Evolutionary conservation across 2,888 invertebrate species (phyloP).

Genomic region (Caenorhabditis panamensis): DNA sequence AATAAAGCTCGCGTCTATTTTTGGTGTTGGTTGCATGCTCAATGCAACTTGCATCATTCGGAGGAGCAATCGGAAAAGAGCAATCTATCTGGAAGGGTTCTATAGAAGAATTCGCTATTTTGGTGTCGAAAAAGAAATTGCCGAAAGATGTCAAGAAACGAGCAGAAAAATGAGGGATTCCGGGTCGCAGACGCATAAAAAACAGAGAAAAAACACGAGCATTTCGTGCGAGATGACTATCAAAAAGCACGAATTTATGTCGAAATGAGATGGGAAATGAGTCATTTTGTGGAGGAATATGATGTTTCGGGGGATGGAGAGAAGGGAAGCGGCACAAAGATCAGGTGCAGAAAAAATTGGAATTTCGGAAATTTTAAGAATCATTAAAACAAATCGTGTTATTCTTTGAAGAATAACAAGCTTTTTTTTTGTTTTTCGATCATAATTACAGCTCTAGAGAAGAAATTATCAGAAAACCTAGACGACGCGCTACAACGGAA

Average conservation of each 20-base stretch:
- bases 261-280: conserved; percentile 37
- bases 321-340: not conserved
- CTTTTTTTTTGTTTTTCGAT: no score
- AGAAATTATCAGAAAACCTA: no score
- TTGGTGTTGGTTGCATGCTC: not conserved
- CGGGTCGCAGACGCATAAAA: conserved; percentile 2
- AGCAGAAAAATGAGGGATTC: conserved; percentile 1
- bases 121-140: not conserved
- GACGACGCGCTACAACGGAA: no score
- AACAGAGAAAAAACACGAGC: conserved; percentile 4
- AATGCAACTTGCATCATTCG: not conserved
- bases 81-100: not conserved
- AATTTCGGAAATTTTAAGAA: conserved; percentile 3
- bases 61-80: not conserved
- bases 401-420: no score
- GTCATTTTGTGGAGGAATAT: conserved; percentile 3
- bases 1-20: conserved; percentile 3
- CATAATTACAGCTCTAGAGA: no score
- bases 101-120: no score
- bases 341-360: not conserved
- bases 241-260: conserved; percentile 19
- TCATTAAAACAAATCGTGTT: no score
- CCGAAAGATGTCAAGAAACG: not conserved
- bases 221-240: conserved; percentile 46
- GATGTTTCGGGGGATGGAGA: no score